phyloP scores from a whole-genome alignment of 2,888 invertebrate genomes.

The Chaetogeoica ovagalla region DNA sequence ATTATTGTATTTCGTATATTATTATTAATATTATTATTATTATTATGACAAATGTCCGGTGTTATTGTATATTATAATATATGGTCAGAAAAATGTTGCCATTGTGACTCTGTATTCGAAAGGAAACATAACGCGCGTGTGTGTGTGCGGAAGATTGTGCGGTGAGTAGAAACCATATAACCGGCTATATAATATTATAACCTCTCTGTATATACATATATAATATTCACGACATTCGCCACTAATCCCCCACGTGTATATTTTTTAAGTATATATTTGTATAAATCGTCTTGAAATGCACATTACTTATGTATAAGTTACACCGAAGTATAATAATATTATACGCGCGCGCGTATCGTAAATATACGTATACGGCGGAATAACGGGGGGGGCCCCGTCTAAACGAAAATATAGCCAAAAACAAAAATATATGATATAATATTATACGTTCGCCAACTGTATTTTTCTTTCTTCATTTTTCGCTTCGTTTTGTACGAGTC shows the following conservation, averaged over 20 bases:
- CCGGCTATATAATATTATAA: neutral
- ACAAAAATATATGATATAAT: too few relatives aligned
- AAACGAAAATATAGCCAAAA: neutral
- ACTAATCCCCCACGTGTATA: neutral
- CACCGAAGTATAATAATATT: too few relatives aligned
- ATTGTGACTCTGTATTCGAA: conserved; percentile 28
- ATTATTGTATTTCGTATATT: too few relatives aligned
- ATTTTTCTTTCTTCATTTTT: too few relatives aligned
- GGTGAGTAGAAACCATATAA: neutral
- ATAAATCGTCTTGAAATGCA: neutral
- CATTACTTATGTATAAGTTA: neutral
- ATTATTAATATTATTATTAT: too few relatives aligned
- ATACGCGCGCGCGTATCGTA: too few relatives aligned
- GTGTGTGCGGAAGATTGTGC: too few relatives aligned
- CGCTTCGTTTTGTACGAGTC: too few relatives aligned
- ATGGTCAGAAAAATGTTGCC: conserved; percentile 35
- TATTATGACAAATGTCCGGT: too few relatives aligned
- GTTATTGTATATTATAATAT: neutral
- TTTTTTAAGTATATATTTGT: neutral
- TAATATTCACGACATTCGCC: too few relatives aligned
- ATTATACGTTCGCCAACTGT: neutral
- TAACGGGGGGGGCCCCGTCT: too few relatives aligned
- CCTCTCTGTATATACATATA: neutral
- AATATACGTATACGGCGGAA: too few relatives aligned
- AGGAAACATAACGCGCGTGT: neutral